Base-by-base conservation (phyloP, 2,113 vertebrate species). In the Peromyscus polionotus region DNA sequence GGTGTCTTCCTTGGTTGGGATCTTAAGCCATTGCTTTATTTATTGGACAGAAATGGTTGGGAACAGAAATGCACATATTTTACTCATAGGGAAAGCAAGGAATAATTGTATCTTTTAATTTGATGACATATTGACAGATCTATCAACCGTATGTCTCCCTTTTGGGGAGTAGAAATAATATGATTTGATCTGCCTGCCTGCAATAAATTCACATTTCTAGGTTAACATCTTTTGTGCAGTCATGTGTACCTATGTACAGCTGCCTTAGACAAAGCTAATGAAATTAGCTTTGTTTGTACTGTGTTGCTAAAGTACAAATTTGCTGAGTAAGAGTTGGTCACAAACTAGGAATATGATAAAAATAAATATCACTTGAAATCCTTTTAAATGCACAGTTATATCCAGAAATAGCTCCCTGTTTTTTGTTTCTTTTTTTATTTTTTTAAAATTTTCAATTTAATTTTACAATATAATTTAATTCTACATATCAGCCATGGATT, bases 351-450 rank as follows among this genome's bases (percentile, higher is more conserved):
- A 91, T 93, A 11, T 10, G 63, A 95, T 76, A 87, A 90, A 86
- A 96, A 91, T 85, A 98, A 97, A 73, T 79, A 85, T 80, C 42
- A 92, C 67, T 83, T 97, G 59, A 93, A 92, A 86, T 91, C 11
- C 88, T 84, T 95, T 95, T 61, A 39, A 88, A 88, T 48, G 10
- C 3, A 65, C 33, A 75, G 76, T 96, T 90, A 88, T 59, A 91
- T 96, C 96, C 76, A 75, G 90, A 76, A 90, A 93, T 65, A 89
- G 11, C 11, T 92, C 36, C 39, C 51, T 88, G 36, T 3, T 33
- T 95, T 70, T 54, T 68, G 28, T 88, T 70, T 54, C 3, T 54
- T 51, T 90, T 90, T 75, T 93, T 22, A 1, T 83, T 84, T 4
- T 87, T 70, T 95, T 97, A 42, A 42, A 42, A 42, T 42, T 42